Evolutionary conservation across 2,113 vertebrate species (phyloP).

Genomic region (Trogon melanurus): DNA sequence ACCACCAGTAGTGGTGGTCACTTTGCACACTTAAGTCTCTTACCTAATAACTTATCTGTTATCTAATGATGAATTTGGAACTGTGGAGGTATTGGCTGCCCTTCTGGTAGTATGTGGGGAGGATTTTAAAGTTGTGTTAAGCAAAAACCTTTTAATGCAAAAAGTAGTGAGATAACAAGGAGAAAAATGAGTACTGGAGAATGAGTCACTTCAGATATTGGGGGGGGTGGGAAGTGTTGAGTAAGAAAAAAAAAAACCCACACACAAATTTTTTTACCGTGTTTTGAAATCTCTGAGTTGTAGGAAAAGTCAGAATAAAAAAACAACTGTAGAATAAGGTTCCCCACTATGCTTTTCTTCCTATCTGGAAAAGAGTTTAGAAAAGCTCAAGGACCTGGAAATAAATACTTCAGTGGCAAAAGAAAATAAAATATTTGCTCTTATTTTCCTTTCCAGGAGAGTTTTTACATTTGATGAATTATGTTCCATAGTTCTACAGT

Average conservation of each 20-base stretch:
- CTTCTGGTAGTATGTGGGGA: not conserved
- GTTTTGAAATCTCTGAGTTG: not conserved
- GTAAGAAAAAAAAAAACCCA: accelerated
- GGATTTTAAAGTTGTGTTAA: not conserved
- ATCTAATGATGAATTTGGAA: not conserved
- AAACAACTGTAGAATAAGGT: not conserved
- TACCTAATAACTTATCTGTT: not conserved
- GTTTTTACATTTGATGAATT: not conserved
- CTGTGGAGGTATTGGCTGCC: not conserved
- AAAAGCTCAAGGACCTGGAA: not conserved
- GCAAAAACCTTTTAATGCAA: not conserved
- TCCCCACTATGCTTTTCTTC: not conserved
- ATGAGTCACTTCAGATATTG: not conserved
- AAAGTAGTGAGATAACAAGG: not conserved
- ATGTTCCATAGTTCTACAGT: not conserved
- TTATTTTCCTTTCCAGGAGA: not conserved
- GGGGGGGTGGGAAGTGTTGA: not conserved
- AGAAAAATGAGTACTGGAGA: not conserved
- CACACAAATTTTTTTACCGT: not conserved
- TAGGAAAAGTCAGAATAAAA: not conserved
- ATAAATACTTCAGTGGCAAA: not conserved
- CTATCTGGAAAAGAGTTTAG: not conserved
- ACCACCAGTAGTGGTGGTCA: not conserved
- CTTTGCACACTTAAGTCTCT: not conserved
- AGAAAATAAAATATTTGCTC: too few relatives aligned